Base-by-base conservation (phyloP, 2,113 vertebrate genomes). In the Pelodiscus sinensis region DNA sequence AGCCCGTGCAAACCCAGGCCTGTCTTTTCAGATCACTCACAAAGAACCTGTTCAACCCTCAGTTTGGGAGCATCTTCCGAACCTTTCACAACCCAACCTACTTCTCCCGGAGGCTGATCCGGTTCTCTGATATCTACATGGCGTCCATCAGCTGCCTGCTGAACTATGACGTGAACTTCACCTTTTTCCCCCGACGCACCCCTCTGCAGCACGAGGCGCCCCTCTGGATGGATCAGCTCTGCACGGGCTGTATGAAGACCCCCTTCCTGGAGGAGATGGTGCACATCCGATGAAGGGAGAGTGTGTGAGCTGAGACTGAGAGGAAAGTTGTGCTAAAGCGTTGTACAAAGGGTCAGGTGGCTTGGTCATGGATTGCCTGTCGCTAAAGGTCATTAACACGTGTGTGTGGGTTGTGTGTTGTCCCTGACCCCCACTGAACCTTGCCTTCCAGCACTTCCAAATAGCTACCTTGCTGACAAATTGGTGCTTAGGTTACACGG, bases 221-320 rank as follows among this genome's bases (percentile, higher is more conserved):
- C 0, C 98, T 98, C 90, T 98, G 98, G 98, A 98, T 98, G 98
- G 98, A 98, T 81, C 98, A 98, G 96, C 98, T 98, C 1, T 98
- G 98, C 95, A 98, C 98, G 0, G 98, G 98, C 92, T 98, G 98
- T 97, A 98, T 98, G 98, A 98, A 98, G 95, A 98, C 98, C 0
- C 98, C 98, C 54, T 98, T 98, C 92, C 97, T 98, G 7, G 96
- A 98, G 9, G 98, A 98, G 95, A 98, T 98, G 98, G 98, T 97
- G 81, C 98, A 98, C 21, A 98, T 98, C 88, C 98, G 98, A n/a
- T 98, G 96, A 98, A 75, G 86, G 92, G 92, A 29, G 77, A 87
- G 81, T 71, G 68, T 65, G 22, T 15, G 0, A 3, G 81, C 29
- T 79, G 51, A 31, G 29, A 24, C 51, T 86, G 13, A 82, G 58